These are phyloP conservation scores for Nannoperca obscura DNA, from an alignment of 2,797 vertebrate genomes.

Conservation along the genomic window DNA sequence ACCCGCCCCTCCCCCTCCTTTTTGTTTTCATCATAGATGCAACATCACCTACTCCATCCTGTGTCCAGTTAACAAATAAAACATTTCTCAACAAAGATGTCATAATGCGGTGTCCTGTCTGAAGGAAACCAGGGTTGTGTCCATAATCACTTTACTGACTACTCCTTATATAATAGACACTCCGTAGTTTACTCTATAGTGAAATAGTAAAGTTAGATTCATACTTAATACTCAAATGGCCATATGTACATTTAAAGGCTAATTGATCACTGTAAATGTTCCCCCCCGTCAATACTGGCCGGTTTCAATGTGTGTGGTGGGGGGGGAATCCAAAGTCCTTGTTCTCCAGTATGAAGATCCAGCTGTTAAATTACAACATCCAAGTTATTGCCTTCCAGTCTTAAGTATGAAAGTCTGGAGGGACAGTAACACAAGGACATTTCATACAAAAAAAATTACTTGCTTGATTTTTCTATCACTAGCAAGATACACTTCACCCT, in stretches of 20 bases:
- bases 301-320: not conserved
- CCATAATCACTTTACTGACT: too few relatives aligned
- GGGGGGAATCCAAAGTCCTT: not conserved
- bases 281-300: too few relatives aligned
- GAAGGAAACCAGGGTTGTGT: not conserved
- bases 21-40: conserved; percentile 63
- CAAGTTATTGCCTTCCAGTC: too few relatives aligned
- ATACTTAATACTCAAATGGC: too few relatives aligned
- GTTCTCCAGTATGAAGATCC: not conserved
- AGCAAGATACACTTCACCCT: not conserved
- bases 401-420: not conserved
- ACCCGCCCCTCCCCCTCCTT: not conserved
- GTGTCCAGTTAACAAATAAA: conserved; percentile 66
- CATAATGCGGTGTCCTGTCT: not conserved
- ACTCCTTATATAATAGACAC: too few relatives aligned
- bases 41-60: conserved; percentile 33
- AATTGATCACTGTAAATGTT: too few relatives aligned
- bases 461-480: not conserved
- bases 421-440: too few relatives aligned
- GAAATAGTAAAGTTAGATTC: not conserved
- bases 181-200: not conserved
- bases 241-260: too few relatives aligned
- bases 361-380: not conserved
- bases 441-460: too few relatives aligned
- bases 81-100: conserved; percentile 35